Base-by-base conservation (phyloP, 2,797 vertebrate species). In the Typhlichthys eigenmanni region DNA sequence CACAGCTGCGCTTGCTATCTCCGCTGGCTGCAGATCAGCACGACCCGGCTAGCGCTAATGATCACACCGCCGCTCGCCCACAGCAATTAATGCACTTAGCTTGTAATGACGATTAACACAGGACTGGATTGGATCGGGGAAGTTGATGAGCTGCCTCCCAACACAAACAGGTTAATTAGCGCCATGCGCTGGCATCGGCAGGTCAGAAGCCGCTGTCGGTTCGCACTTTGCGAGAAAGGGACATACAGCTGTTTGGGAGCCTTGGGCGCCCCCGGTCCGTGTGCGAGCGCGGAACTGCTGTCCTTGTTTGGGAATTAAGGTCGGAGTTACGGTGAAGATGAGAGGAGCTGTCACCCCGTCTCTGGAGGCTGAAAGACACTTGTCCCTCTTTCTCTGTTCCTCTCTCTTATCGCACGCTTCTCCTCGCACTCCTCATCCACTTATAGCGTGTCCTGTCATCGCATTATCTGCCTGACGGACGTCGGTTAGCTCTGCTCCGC, bases 21-120 rank as follows among this genome's bases (percentile, higher is more conserved):
- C 12, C 16, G 17, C n/a, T 47, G 59, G 46, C 55, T 55, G 7
- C 38, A 13, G n/a, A 50, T 29, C 64, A 63, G 62, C 73, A 1
- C 34, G 19, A 55, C 74, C 68, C 46, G 29, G 54, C 75, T 68
- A 66, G 56, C 51, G 12, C 71, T 73, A 78, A 81, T 68, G 82
- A 82, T 85, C 83, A 82, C 69, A 72, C 73, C 83, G 74, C 64
- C 65, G 72, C 80, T 85, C 56, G 47, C 78, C 78, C 68, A 61
- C 82, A 63, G 77, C 83, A 80, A 84, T 87, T 84, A 85, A 85
- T 82, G 82, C 72, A 75, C 74, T 86, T 69, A 78, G 68, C 69
- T 60, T 2, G 74, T 85, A 81, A 85, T 76, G 80, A 80, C 80
- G 87, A 86, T 85, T 58, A 86, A 80, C 78, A 55, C 71, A 58